Evolutionary conservation across 2,888 invertebrate species (phyloP), one percentile per base, ranked within the genome.

Genomic region (Cerceris ruficornis): DNA sequence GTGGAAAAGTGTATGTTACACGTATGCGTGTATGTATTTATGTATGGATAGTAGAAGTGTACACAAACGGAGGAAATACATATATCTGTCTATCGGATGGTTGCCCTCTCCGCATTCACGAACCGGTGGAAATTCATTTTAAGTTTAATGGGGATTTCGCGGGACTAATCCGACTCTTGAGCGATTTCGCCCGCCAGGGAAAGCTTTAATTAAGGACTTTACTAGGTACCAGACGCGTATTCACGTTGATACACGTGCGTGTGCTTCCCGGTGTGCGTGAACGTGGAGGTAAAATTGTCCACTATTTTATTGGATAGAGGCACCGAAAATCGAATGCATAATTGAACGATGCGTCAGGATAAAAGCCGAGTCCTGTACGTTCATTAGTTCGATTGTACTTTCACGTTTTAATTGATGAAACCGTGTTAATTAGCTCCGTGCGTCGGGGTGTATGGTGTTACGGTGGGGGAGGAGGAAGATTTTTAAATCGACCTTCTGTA

Each of bases 71-170:
- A 28, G 2, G 7, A 7, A 14, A 13, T 60, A 49, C 39, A 62
- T 46, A 70, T 28, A 41, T 41, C 52, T 54, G 17, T 5, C 14
- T 61, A 57, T 15, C 41, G 42, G 59, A 50, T 59, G 70, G 62
- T 58, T 60, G 73, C 13, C 57, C 61, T 17, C 39, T 11, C 59
- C 68, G 55, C 28, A 64, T 69, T 72, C 65, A 54, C 59, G 52
- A 60, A 49, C 62, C 70, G 76, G 69, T 82, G 75, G 77, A 86
- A 88, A 87, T 84, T 87, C 87, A 87, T 87, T 86, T 85, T 78
- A 82, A 83, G 81, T 81, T 82, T 80, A 84, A 80, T 79, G 80
- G 82, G 80, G 77, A 83, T 81, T 78, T 85, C 72, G 71, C 69
- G 61, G 75, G 70, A 67, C 78, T 87, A 84, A 86, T 86, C 82